A percentile compares a stretch with the other conserved stretches of the same genome.
Evolutionary conservation across 2,797 vertebrate species (phyloP).

Genomic region (Platalea minor): DNA sequence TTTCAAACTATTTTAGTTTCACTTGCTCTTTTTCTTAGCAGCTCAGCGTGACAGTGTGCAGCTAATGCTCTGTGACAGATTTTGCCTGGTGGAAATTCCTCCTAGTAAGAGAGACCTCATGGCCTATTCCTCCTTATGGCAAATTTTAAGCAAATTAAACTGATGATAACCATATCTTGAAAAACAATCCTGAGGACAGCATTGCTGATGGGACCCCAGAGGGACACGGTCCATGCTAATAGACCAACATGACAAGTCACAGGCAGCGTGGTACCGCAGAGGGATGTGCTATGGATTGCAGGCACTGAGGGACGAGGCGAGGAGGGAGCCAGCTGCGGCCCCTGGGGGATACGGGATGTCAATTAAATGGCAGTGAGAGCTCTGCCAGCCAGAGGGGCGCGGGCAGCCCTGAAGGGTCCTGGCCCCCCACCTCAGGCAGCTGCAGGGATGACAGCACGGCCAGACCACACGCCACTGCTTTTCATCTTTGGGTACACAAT

Average conservation of each 20-base stretch:
- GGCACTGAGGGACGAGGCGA: background rate
- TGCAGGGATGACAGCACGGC: background rate
- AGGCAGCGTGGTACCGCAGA: background rate
- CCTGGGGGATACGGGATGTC: fast-evolving
- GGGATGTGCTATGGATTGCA: background rate
- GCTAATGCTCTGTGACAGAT: constrained; percentile 40
- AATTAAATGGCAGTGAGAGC: background rate
- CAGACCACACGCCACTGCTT: background rate
- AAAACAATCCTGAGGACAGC: constrained; percentile 14
- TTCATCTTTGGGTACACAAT: background rate
- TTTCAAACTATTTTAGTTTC: background rate
- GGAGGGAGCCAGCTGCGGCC: fast-evolving
- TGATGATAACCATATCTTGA: constrained; percentile 11
- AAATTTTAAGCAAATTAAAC: constrained; percentile 57
- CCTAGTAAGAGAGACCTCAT: background rate
- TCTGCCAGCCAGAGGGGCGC: background rate
- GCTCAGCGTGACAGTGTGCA: background rate
- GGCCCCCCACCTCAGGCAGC: background rate
- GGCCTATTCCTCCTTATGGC: constrained; percentile 1
- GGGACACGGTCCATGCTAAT: background rate
- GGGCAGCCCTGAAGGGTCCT: background rate
- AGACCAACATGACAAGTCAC: background rate
- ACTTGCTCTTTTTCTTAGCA: constrained; percentile 3
- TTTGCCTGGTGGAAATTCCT: background rate
- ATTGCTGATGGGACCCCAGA: background rate